Evolutionary conservation across 1,140 invertebrate genomes (phyloP).

Genomic region (Zaprionus taronus): DNA sequence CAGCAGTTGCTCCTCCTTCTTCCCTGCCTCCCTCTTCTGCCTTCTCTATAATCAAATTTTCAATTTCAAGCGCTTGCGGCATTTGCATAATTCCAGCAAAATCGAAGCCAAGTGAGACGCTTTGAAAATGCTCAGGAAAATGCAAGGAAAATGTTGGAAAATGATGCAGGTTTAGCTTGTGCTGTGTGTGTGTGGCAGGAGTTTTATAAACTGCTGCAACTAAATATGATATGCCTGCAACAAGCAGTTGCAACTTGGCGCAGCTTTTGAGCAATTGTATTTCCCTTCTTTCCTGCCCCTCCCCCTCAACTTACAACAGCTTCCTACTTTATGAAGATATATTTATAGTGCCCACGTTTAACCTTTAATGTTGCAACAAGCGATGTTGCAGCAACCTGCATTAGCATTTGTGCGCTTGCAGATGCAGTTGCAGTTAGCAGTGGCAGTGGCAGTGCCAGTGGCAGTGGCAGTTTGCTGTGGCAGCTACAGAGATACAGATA

Average conservation of each 20-base stretch:
- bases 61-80: conserved; percentile 45
- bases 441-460: not conserved
- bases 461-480: not conserved
- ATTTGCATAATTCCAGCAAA: conserved; percentile 57
- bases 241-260: not conserved
- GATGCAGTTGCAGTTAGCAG: not conserved
- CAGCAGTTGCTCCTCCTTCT: conserved; percentile 8
- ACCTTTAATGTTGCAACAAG: conserved; percentile 7
- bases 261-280: too few relatives aligned
- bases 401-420: not conserved
- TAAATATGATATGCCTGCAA: conserved; percentile 7
- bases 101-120: not conserved
- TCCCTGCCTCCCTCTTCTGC: not conserved
- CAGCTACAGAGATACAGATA: conserved; percentile 3
- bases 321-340: not conserved
- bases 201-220: not conserved
- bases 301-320: not conserved
- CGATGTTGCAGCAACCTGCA: not conserved
- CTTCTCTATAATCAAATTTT: conserved; percentile 55
- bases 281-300: too few relatives aligned
- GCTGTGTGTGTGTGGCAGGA: not conserved
- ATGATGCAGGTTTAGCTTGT: not conserved
- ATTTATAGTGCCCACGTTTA: not conserved
- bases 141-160: not conserved
- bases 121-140: conserved; percentile 6